These are phyloP conservation scores for Girardinus metallicus DNA, from an alignment of 2,797 vertebrate species.

Conservation along the genomic window DNA sequence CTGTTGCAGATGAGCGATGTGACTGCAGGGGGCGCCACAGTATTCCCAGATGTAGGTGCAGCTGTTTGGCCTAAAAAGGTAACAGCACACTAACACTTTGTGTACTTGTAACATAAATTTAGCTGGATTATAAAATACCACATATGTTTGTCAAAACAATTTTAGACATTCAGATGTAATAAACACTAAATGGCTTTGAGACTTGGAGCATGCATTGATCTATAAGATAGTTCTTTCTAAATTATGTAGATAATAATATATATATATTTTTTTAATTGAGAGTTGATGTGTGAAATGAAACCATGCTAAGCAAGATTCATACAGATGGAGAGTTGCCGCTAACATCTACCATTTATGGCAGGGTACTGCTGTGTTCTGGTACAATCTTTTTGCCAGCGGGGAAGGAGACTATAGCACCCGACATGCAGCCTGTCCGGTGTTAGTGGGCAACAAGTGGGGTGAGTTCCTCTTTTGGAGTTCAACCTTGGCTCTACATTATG, in stretches of 20 bases:
- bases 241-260: not conserved
- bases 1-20: slow-evolving; percentile 95
- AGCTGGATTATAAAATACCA: not conserved
- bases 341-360: slow-evolving; percentile 56
- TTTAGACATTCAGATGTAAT: not conserved
- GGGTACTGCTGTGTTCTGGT: slow-evolving; percentile 98
- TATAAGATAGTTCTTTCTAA: not conserved
- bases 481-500: not conserved
- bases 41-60: slow-evolving; percentile 97
- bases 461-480: slow-evolving; percentile 60
- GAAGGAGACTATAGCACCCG: slow-evolving; percentile 98
- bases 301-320: not conserved
- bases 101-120: not conserved
- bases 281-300: not conserved
- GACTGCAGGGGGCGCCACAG: slow-evolving; percentile 96
- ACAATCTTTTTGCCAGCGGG: slow-evolving; percentile 94
- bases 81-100: slow-evolving; percentile 14
- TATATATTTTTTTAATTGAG: not conserved
- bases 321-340: not conserved
- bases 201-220: not conserved
- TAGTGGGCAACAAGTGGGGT: slow-evolving; percentile 99
- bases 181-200: not conserved
- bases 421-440: slow-evolving; percentile 95
- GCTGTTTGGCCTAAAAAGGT: slow-evolving; percentile 96
- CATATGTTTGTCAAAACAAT: not conserved